Percentiles rank a stretch among this genome's conserved stretches.
Evolutionary conservation across 2,888 invertebrate species (phyloP).

Genomic region (Polyommatus iphigenia): DNA sequence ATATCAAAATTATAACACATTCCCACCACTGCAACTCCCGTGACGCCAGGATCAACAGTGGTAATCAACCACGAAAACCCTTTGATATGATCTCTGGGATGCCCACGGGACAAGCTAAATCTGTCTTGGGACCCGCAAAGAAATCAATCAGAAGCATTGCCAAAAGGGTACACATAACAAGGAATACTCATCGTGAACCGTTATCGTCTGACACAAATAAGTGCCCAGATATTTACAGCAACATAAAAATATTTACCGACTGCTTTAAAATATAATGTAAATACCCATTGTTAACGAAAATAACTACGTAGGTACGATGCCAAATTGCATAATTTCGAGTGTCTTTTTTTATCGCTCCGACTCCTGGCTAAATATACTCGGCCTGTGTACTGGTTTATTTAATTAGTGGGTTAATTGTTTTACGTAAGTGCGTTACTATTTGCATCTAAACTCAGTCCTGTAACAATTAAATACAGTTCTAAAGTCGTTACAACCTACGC

Average conservation of each 20-base stretch:
- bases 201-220: background rate
- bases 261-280: slow-evolving; percentile 16
- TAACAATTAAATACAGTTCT: background rate
- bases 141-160: background rate
- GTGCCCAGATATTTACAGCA: background rate
- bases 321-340: slow-evolving; percentile 31
- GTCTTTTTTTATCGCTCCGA: slow-evolving; percentile 29
- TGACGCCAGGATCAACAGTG: too few relatives aligned
- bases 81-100: too few relatives aligned
- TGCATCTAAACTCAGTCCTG: background rate
- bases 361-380: slow-evolving; percentile 21
- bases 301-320: slow-evolving; percentile 22
- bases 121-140: too few relatives aligned
- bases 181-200: background rate
- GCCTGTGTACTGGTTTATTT: slow-evolving; percentile 5
- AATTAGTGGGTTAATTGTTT: slow-evolving; percentile 23
- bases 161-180: background rate
- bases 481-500: background rate
- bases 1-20: too few relatives aligned
- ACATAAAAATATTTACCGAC: slow-evolving; percentile 8
- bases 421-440: slow-evolving; percentile 24
- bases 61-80: too few relatives aligned
- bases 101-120: too few relatives aligned
- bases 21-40: too few relatives aligned
- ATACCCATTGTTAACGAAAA: slow-evolving; percentile 30